Evolutionary conservation across 2,888 invertebrate genomes (phyloP).

Genomic region (Hypselothyrea guttata): DNA sequence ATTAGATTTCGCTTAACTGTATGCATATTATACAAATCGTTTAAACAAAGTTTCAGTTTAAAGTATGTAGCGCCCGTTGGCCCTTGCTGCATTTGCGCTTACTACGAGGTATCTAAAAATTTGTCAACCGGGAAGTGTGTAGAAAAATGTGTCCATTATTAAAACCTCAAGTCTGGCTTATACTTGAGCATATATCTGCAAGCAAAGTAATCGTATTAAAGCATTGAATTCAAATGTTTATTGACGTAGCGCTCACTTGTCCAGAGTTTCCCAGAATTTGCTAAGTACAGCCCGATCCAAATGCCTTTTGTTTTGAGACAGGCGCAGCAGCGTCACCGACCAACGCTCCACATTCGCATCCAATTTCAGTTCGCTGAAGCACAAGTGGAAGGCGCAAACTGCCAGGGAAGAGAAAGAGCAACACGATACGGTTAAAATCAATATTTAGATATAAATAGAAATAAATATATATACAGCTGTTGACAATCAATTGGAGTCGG

Average conservation of each 20-base stretch:
- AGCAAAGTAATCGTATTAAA: conserved; percentile 20
- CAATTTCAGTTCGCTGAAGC: conserved; percentile 97
- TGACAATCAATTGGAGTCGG: too few species aligned
- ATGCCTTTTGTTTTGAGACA: conserved; percentile 96
- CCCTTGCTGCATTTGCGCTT: conserved; percentile 1
- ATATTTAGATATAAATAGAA: too few species aligned
- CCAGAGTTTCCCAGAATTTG: conserved; percentile 98
- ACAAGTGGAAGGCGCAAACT: conserved; percentile 98
- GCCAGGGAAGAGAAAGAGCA: conserved; percentile 61
- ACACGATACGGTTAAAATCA: too few species aligned
- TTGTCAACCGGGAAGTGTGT: conserved; percentile 15
- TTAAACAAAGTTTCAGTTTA: conserved; percentile 52
- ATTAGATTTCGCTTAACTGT: conserved; percentile 39
- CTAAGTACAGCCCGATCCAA: conserved; percentile 97
- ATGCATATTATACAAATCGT: conserved; percentile 44
- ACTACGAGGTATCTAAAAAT: conserved; percentile 14
- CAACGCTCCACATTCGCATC: conserved; percentile 98
- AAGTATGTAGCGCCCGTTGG: conserved; percentile 11
- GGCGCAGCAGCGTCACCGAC: conserved; percentile 96
- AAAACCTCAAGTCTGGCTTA: conserved; percentile 81
- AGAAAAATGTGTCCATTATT: conserved; percentile 27
- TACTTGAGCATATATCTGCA: conserved; percentile 81
- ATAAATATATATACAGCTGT: too few species aligned
- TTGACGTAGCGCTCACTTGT: conserved; percentile 86
- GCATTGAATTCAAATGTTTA: background rate